Conservation (phyloP, 1,140 invertebrate species). For the Anoplophora glabripennis region DNA sequence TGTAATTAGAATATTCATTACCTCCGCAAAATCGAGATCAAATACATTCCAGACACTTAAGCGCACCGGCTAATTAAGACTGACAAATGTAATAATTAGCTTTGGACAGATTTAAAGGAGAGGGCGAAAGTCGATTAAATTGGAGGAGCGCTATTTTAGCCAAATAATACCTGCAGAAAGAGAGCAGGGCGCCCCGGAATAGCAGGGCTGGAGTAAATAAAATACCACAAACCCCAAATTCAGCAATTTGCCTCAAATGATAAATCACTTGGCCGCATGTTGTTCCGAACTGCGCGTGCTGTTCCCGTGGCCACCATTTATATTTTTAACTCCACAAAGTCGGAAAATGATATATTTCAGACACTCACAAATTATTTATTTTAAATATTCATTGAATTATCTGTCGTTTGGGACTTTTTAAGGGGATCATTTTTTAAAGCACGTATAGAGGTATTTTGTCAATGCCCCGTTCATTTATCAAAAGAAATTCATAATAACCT, state of each 20-base stretch:
- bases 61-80: too few species aligned
- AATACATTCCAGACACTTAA: too few species aligned
- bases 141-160: background rate
- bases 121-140: too few species aligned
- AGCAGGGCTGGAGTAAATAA: slow-evolving; percentile 30
- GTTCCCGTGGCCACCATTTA: slow-evolving; percentile 31
- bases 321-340: slow-evolving; percentile 35
- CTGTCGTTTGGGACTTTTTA: too few species aligned
- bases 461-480: too few species aligned
- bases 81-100: too few species aligned
- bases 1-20: too few species aligned
- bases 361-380: slow-evolving; percentile 25
- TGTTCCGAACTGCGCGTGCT: slow-evolving; percentile 35
- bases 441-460: too few species aligned
- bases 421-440: too few species aligned
- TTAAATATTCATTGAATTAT: background rate
- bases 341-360: slow-evolving; percentile 31
- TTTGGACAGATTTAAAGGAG: too few species aligned
- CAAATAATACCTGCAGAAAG: slow-evolving; percentile 13
- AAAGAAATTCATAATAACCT: too few species aligned
- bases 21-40: too few species aligned
- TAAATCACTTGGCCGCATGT: slow-evolving; percentile 40
- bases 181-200: background rate
- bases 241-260: slow-evolving; percentile 40
- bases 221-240: slow-evolving; percentile 37